These are phyloP conservation scores for Dipodomys ordii DNA, from an alignment of 2,113 vertebrate species.

Conservation along the genomic window DNA sequence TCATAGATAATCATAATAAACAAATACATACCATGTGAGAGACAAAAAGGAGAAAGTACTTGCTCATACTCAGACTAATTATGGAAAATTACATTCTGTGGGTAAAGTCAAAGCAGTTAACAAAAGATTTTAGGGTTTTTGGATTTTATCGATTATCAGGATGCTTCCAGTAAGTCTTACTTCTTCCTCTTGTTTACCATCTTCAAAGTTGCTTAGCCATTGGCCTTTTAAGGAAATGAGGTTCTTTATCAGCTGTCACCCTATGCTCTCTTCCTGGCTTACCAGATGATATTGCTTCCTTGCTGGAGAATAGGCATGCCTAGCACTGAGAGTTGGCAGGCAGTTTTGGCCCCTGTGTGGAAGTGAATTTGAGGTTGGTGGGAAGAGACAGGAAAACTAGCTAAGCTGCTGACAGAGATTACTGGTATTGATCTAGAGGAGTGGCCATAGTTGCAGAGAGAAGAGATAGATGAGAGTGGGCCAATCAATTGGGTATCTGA, in stretches of 20 bases:
- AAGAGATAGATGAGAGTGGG: not conserved
- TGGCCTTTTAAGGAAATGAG: not conserved
- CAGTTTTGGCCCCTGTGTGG: not conserved
- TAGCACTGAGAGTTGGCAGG: not conserved
- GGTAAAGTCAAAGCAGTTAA: not conserved
- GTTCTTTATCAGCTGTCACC: not conserved
- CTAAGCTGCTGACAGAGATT: not conserved
- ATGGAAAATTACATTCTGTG: not conserved
- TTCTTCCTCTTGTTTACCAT: not conserved
- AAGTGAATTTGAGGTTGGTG: not conserved
- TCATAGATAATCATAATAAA: not conserved
- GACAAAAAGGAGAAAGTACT: not conserved
- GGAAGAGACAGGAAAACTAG: slow-evolving; percentile 5
- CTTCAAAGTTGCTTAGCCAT: not conserved
- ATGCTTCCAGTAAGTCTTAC: not conserved
- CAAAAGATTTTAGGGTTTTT: not conserved
- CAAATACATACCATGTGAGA: not conserved
- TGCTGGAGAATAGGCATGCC: not conserved
- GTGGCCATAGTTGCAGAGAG: not conserved
- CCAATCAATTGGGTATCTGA: not conserved
- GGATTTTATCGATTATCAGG: not conserved
- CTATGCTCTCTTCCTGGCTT: not conserved
- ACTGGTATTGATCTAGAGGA: slow-evolving; percentile 23
- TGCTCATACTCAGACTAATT: not conserved
- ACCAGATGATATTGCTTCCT: not conserved